Base-by-base conservation (phyloP, 2,888 invertebrate genomes). In the Imbricaverruca yamaguchii region DNA sequence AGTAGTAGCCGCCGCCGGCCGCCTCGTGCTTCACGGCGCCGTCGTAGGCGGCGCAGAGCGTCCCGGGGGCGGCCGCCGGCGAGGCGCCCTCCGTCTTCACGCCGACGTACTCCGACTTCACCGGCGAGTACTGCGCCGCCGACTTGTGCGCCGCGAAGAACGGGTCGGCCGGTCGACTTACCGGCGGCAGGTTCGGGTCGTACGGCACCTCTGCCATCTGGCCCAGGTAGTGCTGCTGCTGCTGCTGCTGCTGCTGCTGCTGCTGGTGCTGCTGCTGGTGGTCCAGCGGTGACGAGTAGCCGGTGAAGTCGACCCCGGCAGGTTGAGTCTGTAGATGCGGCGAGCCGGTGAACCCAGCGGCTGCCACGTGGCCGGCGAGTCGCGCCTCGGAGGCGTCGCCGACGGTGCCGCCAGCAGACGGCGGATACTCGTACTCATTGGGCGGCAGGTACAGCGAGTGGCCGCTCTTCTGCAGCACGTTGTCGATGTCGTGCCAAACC, bases 401-500 rank as follows among this genome's bases (percentile, higher is more conserved):
- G 13, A 25, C 67, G 25, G 6, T 12, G 67, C 67, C 39, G 67
- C 25, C 53, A 9, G 53, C 69, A 10, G 69, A 15, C 53, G 69
- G 4, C 25, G 67, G 39, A 53, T 25, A 74, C 69, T 74, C 69
- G 69, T 74, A 74, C 69, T 74, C 69, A 11, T 15, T 53, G 4
- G 53, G 7, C 13, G 69, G 69, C 53, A 74, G 7, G 69, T 74
- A 74, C 15, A 74, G 53, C 69, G 69, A 74, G 69, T 74, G 69
- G 7, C 69, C 78, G 23, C 57, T 78, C 78, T 78, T 78, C 78
- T 78, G 78, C 11, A 78, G 55, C 23, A 78, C 57, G 57, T 78
- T 78, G 18, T 78, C 78, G 13, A 78, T 78, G 23, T 78, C 78
- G 78, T 55, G 57, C 78, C 78, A 78, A 9, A 78, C 78, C 78